Evolutionary conservation across 2,888 invertebrate species (phyloP), one percentile per base, ranked within the genome.

Genomic region (Barypeithes pellucidus): DNA sequence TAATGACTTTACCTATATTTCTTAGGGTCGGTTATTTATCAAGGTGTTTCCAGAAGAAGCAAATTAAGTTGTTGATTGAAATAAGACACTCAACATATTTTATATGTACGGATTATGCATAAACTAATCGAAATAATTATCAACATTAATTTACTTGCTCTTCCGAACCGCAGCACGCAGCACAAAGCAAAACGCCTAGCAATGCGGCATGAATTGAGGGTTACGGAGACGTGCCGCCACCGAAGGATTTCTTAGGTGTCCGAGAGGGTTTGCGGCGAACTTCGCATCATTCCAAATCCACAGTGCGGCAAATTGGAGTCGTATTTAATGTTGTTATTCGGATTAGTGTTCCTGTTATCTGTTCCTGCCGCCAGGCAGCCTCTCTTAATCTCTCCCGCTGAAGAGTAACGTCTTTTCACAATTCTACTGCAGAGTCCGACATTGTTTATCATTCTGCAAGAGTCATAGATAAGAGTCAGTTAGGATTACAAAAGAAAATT

Each of bases 241-340:
- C 79, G 78, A 79, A 78, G 80, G 80, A 80, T 79, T 80, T 79
- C 77, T 78, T 79, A 79, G 75, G 75, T 70, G 74, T 81, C 83
- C 82, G 81, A 81, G 84, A 82, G 82, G 82, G 83, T 81, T 84
- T 83, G 83, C 82, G 84, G 83, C 82, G 79, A 82, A 80, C 81
- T 66, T 80, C 81, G 81, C 83, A 85, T 84, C 81, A 84, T 85
- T 84, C 83, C 84, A 82, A 86, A 86, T 85, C 85, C 87, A 86
- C 87, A 85, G 85, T 84, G 87, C 87, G 87, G 87, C 85, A 87
- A 87, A 87, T 87, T 87, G 87, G 85, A 87, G 86, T 85, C 86
- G 87, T 87, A 87, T 87, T 87, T 87, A 87, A 87, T 87, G 87
- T 87, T 87, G 87, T 87, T 87, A 87, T 86, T 86, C 83, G 86